Evolutionary conservation across 1,140 invertebrate species (phyloP), one percentile per base, ranked within the genome.

Genomic region (Apis florea): DNA sequence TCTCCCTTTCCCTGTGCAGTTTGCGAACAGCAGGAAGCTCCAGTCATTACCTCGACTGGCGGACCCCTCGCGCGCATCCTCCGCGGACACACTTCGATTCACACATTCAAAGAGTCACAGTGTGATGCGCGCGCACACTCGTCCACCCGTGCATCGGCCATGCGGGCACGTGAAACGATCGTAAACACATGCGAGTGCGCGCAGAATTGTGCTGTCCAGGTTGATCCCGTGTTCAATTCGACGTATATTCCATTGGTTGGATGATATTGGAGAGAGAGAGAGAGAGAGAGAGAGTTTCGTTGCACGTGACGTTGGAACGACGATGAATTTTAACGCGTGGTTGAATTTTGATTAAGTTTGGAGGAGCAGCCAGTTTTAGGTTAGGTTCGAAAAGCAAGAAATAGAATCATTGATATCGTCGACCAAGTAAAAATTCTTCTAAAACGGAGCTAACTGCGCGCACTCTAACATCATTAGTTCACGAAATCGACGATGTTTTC

Each of bases 21-120:
- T 88, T 88, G 88, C 83, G 82, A 88, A 90, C 86, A 85, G 90
- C 91, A 92, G 91, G 92, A 92, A 92, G 90, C 91, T 91, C 81
- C 88, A 92, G 90, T 92, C 92, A 93, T 93, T 93, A 93, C 89
- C 88, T 90, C 89, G 88, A 79, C 87, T 72, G 85, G 76, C 87
- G 83, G 89, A 85, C 89, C 92, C 92, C 88, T 90, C 86, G 85
- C 89, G 85, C 84, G 86, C 85, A 91, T 90, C 89, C 89, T 89
- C 90, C 88, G 84, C 88, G 91, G 31, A 90, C 88, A 90, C 91
- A 92, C 89, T 91, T 89, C 90, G 89, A 91, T 91, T 91, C 91
- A 83, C 90, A 89, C 88, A 90, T 89, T 91, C 88, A 88, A 87
- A 87, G 66, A 72, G 64, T 77, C 80, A 82, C 80, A 82, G 73